These are phyloP conservation scores for Kuschelorhynchus macadamiae DNA, from an alignment of 2,888 invertebrate genomes.

Conservation along the genomic window DNA sequence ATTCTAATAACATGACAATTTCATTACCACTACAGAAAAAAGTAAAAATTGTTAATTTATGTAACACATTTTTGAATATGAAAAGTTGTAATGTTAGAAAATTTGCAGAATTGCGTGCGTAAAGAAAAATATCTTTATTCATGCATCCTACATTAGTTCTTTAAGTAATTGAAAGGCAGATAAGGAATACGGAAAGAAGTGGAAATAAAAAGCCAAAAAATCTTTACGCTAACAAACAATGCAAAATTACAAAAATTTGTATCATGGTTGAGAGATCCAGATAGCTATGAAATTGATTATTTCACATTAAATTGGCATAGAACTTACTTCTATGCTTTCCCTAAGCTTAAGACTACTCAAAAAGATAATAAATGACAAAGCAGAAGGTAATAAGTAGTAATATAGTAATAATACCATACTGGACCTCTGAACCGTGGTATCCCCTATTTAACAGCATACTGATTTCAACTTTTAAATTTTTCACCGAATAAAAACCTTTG, in stretches of 20 bases:
- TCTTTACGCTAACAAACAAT: constrained; percentile 5
- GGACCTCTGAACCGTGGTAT: constrained; percentile 34
- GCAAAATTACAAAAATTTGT: constrained; percentile 54
- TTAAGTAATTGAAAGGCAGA: constrained; percentile 31
- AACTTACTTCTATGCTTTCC: constrained; percentile 38
- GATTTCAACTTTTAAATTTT: constrained; percentile 11
- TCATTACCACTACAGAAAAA: constrained; percentile 2
- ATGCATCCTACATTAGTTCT: constrained; percentile 32
- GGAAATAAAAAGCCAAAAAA: background rate
- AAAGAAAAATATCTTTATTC: constrained; percentile 24
- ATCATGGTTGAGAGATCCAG: constrained; percentile 56
- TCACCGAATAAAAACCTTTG: constrained; percentile 15
- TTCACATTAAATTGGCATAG: constrained; percentile 52
- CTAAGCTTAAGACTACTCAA: constrained; percentile 53
- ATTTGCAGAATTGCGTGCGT: constrained; percentile 21
- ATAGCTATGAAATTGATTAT: constrained; percentile 53
- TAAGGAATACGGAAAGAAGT: constrained; percentile 3
- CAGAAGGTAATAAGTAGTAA: no score
- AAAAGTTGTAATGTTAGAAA: no score
- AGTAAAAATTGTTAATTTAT: no score
- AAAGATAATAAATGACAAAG: constrained; percentile 54
- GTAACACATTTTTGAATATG: no score
- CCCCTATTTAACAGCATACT: constrained; percentile 10
- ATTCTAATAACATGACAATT: background rate
- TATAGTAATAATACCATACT: constrained; percentile 33